phyloP scores from a whole-genome alignment of 2,888 invertebrate genomes.

The Dolichopus griseipennis region DNA sequence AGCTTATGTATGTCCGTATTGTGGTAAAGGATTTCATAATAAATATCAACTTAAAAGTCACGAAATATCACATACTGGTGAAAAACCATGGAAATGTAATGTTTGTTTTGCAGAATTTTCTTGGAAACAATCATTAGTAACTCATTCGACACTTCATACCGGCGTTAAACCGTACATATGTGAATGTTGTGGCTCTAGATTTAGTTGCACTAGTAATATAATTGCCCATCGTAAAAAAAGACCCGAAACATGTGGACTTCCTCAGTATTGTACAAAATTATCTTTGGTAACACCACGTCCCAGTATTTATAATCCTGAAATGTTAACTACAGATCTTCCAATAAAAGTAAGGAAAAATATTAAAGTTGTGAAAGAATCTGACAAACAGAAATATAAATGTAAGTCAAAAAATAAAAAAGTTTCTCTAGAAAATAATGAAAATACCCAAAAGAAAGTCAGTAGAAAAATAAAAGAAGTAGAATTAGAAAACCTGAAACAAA shows the following conservation, averaged over 20 bases:
- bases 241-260: slow-evolving; percentile 33
- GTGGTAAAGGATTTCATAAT: slow-evolving; percentile 34
- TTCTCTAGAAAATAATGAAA: neutral
- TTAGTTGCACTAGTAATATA: slow-evolving; percentile 40
- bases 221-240: slow-evolving; percentile 35
- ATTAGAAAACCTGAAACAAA: neutral
- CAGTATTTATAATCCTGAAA: neutral
- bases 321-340: neutral
- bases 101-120: slow-evolving; percentile 37
- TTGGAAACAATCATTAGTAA: slow-evolving; percentile 38
- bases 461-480: neutral
- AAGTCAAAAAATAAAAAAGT: neutral
- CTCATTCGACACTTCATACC: slow-evolving; percentile 39
- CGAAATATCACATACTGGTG: slow-evolving; percentile 34
- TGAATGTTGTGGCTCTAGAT: slow-evolving; percentile 36
- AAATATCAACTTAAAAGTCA: slow-evolving; percentile 34
- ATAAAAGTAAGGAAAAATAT: neutral
- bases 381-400: neutral
- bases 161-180: slow-evolving; percentile 41
- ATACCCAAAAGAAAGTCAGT: neutral
- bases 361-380: neutral
- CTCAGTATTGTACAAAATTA: slow-evolving; percentile 20
- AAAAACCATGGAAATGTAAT: slow-evolving; percentile 36
- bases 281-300: neutral
- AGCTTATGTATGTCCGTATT: slow-evolving; percentile 35